These are phyloP conservation scores for Polymixis flavicincta DNA, from an alignment of 2,888 invertebrate species.

Conservation along the genomic window DNA sequence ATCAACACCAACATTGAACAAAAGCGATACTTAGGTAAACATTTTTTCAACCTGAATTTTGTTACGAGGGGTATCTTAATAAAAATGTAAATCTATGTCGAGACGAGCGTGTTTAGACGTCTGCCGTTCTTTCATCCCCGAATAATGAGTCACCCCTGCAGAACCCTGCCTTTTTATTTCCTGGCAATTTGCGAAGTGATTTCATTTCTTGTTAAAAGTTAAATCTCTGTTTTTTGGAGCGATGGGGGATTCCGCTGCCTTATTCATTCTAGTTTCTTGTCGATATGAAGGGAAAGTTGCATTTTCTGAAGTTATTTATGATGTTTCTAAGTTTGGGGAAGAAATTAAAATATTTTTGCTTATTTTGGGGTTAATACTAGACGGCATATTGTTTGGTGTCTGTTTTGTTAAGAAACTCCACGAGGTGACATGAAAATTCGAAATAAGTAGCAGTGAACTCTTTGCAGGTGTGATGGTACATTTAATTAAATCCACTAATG, in stretches of 20 bases:
- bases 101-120: slow-evolving; percentile 58
- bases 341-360: background rate
- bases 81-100: slow-evolving; percentile 61
- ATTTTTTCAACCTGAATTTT: slow-evolving; percentile 44
- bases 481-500: background rate
- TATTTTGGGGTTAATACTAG: background rate
- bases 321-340: background rate
- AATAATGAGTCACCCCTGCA: slow-evolving; percentile 62
- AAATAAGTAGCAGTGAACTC: background rate
- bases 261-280: slow-evolving; percentile 47
- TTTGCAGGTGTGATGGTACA: background rate
- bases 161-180: slow-evolving; percentile 58
- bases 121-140: slow-evolving; percentile 55
- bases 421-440: background rate
- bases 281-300: background rate
- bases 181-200: slow-evolving; percentile 64
- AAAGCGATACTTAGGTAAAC: slow-evolving; percentile 31
- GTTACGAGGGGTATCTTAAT: slow-evolving; percentile 46
- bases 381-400: background rate
- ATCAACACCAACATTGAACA: slow-evolving; percentile 43
- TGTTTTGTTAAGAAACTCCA: background rate
- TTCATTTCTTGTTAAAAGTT: slow-evolving; percentile 68
- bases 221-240: slow-evolving; percentile 45
- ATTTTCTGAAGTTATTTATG: slow-evolving; percentile 1
- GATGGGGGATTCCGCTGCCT: slow-evolving; percentile 31